Evolutionary conservation across 2,113 vertebrate genomes (phyloP), one percentile per base, ranked within the genome.

Genomic region (Pogonocichla stellata): DNA sequence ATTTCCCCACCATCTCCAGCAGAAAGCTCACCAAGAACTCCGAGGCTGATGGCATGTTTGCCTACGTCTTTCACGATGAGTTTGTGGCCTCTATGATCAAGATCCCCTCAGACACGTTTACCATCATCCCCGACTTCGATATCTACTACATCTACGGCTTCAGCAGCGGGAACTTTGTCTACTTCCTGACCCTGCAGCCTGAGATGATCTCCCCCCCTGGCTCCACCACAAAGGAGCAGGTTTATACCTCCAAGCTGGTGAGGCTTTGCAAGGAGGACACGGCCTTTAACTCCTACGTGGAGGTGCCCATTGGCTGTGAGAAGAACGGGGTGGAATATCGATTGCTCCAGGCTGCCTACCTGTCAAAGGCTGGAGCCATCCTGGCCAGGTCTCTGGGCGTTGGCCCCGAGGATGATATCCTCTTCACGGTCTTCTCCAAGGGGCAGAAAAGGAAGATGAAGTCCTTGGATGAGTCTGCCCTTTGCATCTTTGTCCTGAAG

Each of bases 21-120:
- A 98, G 99, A 29, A 99, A 99, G 96, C 97, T 99, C 92, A 99
- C 99, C 74, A 99, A 98, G 92, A 99, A 99, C 97, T 99, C 99
- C 0, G 99, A 99, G 97, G 99, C 99, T 4, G 99, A 99, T 5
- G 98, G 99, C 85, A 99, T 99, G 99, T 99, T 99, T 34, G 99
- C 99, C 0, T 99, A 99, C 0, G 99, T 99, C 96, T 99, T 99
- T 97, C 99, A 99, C 0, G 99, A 99, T 3, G 99, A 99, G 93
- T 99, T 99, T 96, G 99, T 99, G 95, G 99, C 99, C 40, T 99
- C 99, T 0, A 99, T 99, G 99, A 99, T 99, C 94, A 99, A 99
- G 95, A 99, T 99, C 95, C 99, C 99, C 6, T 99, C 99, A 0
- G 99, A 99, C 60, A 99, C 99, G 14, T 99, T 99, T 88, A 99